These are phyloP conservation scores for Hydrolagus affinis DNA, from an alignment of 2,113 vertebrate species.

Conservation along the genomic window DNA sequence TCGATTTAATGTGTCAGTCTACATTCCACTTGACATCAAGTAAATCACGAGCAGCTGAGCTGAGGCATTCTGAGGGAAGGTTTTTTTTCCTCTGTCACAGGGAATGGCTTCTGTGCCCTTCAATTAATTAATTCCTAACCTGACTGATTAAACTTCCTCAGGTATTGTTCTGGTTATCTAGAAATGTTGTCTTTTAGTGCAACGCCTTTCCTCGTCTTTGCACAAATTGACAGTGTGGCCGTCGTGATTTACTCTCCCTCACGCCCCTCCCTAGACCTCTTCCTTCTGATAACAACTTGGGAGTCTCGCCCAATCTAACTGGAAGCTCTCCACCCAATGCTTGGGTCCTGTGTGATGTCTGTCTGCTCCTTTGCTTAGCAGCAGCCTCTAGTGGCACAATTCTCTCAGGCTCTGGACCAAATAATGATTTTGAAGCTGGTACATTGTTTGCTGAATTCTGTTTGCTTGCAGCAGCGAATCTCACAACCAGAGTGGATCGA, in stretches of 20 bases:
- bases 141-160: not conserved
- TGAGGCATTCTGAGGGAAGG: not conserved
- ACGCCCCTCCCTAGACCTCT: constrained; percentile 45
- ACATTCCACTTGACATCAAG: constrained; percentile 15
- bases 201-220: not conserved
- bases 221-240: constrained; percentile 56
- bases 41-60: not conserved
- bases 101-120: not conserved
- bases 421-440: constrained; percentile 33
- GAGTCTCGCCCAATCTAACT: constrained; percentile 44
- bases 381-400: constrained; percentile 43
- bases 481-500: constrained; percentile 57
- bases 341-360: constrained; percentile 47
- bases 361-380: constrained; percentile 46
- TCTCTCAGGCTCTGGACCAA: constrained; percentile 15
- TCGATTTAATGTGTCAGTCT: not conserved
- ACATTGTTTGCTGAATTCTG: constrained; percentile 30
- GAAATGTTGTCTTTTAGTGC: not conserved
- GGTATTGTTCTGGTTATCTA: not conserved
- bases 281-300: constrained; percentile 50
- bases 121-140: not conserved
- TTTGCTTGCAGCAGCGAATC: constrained; percentile 57
- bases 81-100: not conserved
- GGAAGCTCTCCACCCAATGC: constrained; percentile 40
- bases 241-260: constrained; percentile 48